These are phyloP conservation scores for Cynocephalus volans DNA, from an alignment of 2,113 vertebrate species.

Conservation along the genomic window DNA sequence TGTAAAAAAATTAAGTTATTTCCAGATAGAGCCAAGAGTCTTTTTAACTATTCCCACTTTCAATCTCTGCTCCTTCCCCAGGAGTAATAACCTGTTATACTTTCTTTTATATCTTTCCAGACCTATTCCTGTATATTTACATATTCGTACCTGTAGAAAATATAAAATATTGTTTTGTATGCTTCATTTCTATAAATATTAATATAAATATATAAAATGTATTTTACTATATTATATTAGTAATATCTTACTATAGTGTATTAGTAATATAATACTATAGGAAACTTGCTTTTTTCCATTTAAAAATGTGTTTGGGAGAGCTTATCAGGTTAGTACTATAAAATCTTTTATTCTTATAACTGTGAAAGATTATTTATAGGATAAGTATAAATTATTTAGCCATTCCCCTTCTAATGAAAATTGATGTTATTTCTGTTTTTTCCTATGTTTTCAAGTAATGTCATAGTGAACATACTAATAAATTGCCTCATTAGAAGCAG, in stretches of 20 bases:
- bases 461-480: not conserved
- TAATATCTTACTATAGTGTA: too few relatives aligned
- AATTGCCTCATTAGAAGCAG: not conserved
- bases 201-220: not conserved
- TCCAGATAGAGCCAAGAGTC: not conserved
- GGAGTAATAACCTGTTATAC: not conserved
- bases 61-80: not conserved
- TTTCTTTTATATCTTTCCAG: slow-evolving; percentile 31
- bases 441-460: not conserved
- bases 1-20: not conserved
- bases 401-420: not conserved
- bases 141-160: slow-evolving; percentile 34
- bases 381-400: not conserved
- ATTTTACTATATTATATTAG: not conserved
- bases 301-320: slow-evolving; percentile 1
- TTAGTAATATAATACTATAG: not conserved
- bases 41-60: slow-evolving; percentile 20
- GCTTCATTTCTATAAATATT: not conserved
- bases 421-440: not conserved
- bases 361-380: not conserved
- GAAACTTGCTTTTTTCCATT: slow-evolving; percentile 3
- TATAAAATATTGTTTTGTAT: not conserved
- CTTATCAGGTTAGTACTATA: not conserved
- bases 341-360: not conserved
- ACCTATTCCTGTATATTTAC: not conserved